phyloP scores from a whole-genome alignment of 2,797 vertebrate species.

The Hephaestus fuliginosus region DNA sequence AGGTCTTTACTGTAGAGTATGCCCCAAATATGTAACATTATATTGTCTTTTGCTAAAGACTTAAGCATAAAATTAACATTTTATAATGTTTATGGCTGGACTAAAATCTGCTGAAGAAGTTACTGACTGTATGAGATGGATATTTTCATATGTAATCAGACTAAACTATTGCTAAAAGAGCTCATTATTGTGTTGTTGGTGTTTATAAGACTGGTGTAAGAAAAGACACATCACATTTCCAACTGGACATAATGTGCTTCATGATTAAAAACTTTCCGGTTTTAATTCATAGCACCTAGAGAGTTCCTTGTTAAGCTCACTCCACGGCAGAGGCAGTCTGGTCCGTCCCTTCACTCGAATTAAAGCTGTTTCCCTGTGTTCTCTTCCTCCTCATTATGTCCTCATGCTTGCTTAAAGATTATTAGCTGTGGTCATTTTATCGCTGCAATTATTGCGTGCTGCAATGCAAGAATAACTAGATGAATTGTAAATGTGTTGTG shows the following conservation, averaged over 20 bases:
- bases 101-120: constrained; percentile 8
- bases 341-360: constrained; percentile 33
- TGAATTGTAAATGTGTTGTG: constrained; percentile 70
- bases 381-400: constrained; percentile 72
- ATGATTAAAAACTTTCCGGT: constrained; percentile 40
- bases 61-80: neutral
- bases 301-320: constrained; percentile 43
- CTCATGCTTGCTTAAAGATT: constrained; percentile 72
- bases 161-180: constrained; percentile 13
- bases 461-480: constrained; percentile 73
- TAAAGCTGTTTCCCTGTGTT: constrained; percentile 53
- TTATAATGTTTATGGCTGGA: neutral
- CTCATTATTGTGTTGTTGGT: constrained; percentile 9
- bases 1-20: neutral
- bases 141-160: constrained; percentile 13
- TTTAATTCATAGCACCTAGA: constrained; percentile 34
- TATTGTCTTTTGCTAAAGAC: neutral
- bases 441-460: constrained; percentile 74
- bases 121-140: neutral
- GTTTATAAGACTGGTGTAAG: neutral
- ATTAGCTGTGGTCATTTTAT: constrained; percentile 79
- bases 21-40: neutral
- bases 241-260: constrained; percentile 19
- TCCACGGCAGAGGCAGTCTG: constrained; percentile 21
- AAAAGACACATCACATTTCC: constrained; percentile 5